phyloP scores from a whole-genome alignment of 2,797 vertebrate genomes.

The Apodemus agrarius region DNA sequence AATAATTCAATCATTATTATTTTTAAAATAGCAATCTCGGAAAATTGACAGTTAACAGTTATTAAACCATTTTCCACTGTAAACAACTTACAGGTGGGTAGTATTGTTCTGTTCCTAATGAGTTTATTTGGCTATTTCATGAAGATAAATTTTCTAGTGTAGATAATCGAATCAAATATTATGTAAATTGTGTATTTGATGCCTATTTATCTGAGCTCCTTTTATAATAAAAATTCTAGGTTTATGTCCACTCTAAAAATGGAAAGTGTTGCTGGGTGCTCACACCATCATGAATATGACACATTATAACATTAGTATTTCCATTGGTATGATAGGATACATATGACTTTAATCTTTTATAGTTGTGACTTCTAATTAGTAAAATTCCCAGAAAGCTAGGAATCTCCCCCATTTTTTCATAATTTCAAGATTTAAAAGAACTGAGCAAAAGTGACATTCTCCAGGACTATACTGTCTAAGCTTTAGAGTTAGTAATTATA shows the following conservation, averaged over 20 bases:
- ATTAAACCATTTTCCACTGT: not conserved
- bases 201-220: not conserved
- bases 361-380: not conserved
- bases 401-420: not conserved
- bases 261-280: not conserved
- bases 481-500: not conserved
- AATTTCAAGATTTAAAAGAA: not conserved
- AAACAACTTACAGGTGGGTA: not conserved
- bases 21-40: not conserved
- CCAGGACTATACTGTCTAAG: not conserved
- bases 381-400: not conserved
- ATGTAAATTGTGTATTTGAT: not conserved
- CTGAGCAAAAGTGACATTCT: not conserved
- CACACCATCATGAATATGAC: not conserved
- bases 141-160: conserved; percentile 10
- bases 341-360: not conserved
- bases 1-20: not conserved
- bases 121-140: conserved; percentile 11
- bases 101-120: not conserved
- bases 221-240: not conserved
- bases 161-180: not conserved
- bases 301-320: not conserved
- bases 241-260: not conserved
- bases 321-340: not conserved
- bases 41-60: not conserved